Conservation (phyloP, 2,113 vertebrate species). For the Dipodomys spectabilis region DNA sequence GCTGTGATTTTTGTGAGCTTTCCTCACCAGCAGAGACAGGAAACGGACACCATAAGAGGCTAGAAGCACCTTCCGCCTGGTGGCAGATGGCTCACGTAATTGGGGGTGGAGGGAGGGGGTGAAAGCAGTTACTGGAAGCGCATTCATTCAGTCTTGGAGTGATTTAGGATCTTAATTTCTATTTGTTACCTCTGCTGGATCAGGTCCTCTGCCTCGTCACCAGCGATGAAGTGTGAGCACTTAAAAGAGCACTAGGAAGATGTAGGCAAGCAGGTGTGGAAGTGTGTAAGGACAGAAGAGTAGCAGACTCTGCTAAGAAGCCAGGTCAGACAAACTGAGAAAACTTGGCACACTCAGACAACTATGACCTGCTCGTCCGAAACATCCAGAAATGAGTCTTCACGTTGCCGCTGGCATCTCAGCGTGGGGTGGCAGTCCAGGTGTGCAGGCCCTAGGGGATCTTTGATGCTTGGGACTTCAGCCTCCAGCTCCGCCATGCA, state of each 20-base stretch:
- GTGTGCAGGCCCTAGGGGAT: background rate
- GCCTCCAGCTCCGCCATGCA: fast-evolving
- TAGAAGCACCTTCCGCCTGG: background rate
- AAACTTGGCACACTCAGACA: background rate
- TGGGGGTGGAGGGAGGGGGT: background rate
- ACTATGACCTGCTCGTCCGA: background rate
- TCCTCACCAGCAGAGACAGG: background rate
- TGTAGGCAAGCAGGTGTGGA: background rate
- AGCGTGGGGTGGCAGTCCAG: background rate
- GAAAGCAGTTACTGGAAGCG: background rate
- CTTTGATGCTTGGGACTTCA: fast-evolving
- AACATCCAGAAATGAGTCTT: background rate
- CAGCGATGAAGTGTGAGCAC: background rate
- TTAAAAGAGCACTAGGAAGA: background rate
- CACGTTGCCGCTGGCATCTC: fast-evolving
- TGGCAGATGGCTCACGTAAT: background rate
- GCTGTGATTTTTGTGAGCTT: background rate
- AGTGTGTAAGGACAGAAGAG: background rate
- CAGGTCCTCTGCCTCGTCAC: background rate
- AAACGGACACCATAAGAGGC: background rate
- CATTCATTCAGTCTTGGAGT: background rate
- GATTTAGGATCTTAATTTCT: background rate
- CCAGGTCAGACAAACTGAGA: background rate
- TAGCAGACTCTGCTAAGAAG: background rate
- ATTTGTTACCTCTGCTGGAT: background rate